Percentiles rank a stretch among this genome's conserved stretches.
Conservation (phyloP, 2,888 invertebrate species). For the Synergus umbraculus region DNA sequence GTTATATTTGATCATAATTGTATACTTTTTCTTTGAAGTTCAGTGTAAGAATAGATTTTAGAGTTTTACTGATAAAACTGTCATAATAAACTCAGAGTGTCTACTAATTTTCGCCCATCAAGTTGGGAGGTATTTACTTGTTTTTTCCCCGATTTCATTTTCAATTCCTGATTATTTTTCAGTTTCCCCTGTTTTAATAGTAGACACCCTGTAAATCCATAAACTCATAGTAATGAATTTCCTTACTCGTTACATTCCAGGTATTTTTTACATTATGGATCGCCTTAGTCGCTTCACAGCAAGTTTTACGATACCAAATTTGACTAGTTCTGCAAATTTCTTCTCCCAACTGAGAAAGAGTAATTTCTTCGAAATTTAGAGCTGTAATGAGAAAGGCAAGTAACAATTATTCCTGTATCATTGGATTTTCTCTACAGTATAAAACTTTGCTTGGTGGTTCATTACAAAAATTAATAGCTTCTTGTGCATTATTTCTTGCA, state of each 20-base stretch:
- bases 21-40: too few species aligned
- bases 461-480: background rate
- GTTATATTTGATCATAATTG: background rate
- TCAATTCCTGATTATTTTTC: too few species aligned
- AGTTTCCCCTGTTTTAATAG: too few species aligned
- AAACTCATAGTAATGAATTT: background rate
- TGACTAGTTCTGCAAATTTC: constrained; percentile 40
- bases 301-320: constrained; percentile 46
- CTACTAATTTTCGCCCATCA: too few species aligned
- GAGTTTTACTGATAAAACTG: too few species aligned
- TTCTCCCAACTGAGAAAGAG: constrained; percentile 10
- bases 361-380: constrained; percentile 2
- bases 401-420: background rate
- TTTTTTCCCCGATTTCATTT: too few species aligned
- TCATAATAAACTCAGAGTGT: too few species aligned
- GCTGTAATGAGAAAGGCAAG: background rate
- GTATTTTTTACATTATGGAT: constrained; percentile 58
- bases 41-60: too few species aligned
- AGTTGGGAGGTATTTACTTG: too few species aligned
- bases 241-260: constrained; percentile 61
- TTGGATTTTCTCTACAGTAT: background rate
- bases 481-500: background rate
- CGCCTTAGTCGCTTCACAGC: constrained; percentile 46
- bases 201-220: background rate
- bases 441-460: background rate